Percentiles rank a stretch among this genome's conserved stretches.
These are phyloP conservation scores for Tiphia femorata DNA, from an alignment of 2,888 invertebrate species.

Conservation along the genomic window DNA sequence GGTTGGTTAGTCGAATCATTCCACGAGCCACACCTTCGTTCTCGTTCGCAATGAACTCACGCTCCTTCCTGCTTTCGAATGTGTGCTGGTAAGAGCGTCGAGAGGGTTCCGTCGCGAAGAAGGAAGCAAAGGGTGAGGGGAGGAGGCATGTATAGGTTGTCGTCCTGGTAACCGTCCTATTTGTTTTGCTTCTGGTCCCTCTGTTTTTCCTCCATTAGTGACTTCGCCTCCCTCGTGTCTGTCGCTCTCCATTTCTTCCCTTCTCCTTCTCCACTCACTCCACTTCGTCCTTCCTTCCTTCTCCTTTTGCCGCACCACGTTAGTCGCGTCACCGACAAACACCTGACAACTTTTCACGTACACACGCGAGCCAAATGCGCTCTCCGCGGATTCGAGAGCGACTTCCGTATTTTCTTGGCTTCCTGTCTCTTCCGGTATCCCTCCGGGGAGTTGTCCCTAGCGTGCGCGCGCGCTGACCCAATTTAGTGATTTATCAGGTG, in stretches of 20 bases:
- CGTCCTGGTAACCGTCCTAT: conserved; percentile 36
- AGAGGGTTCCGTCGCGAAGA: no score
- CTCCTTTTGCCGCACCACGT: conserved; percentile 18
- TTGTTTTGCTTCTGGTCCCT: conserved; percentile 52
- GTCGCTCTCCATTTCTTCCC: background rate
- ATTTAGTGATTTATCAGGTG: no score
- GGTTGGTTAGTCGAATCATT: no score
- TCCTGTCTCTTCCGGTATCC: background rate
- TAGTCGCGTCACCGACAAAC: conserved; percentile 47
- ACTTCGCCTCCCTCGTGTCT: conserved; percentile 27
- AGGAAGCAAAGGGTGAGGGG: background rate
- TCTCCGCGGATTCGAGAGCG: conserved; percentile 11
- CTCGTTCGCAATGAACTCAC: conserved; percentile 15
- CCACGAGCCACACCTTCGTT: conserved; percentile 20
- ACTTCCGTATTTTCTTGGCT: conserved; percentile 7
- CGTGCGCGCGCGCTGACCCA: no score
- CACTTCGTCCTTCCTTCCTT: background rate
- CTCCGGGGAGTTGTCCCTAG: background rate
- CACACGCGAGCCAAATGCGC: conserved; percentile 11
- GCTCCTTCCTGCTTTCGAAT: no score
- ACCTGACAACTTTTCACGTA: conserved; percentile 48
- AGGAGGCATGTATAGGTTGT: conserved; percentile 14
- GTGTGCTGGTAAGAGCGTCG: no score
- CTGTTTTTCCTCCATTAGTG: conserved; percentile 59
- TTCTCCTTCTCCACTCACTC: background rate